Conservation (phyloP, 30 jellyfish, hydroid and myxozoan species). For the Aurelia sp. region DNA sequence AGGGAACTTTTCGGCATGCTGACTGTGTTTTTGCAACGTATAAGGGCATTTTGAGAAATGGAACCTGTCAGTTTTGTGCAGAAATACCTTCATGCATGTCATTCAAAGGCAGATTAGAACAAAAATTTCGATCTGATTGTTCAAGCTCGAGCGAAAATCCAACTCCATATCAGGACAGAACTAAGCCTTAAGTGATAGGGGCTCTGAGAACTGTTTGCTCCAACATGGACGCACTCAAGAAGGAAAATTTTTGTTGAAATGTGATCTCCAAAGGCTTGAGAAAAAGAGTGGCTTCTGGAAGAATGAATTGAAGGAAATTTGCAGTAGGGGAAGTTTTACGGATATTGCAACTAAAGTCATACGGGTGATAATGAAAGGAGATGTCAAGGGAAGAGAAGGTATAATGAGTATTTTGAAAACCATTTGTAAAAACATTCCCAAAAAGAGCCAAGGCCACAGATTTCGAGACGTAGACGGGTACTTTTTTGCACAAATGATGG, state of each 20-base stretch:
- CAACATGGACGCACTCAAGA: not conserved
- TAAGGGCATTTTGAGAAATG: not conserved
- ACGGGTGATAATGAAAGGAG: not conserved
- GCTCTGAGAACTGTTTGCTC: not conserved
- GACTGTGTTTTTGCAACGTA: slow-evolving; percentile 20
- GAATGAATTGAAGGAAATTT: slow-evolving; percentile 19
- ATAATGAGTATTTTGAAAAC: slow-evolving; percentile 13
- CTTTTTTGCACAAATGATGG: slow-evolving; percentile 37
- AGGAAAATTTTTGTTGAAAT: slow-evolving; percentile 6
- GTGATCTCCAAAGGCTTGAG: slow-evolving; percentile 18
- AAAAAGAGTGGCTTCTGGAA: not conserved
- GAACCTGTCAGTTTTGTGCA: slow-evolving; percentile 24
- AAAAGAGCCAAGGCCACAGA: slow-evolving; percentile 22
- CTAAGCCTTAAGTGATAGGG: slow-evolving; percentile 4
- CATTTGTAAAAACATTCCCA: not conserved
- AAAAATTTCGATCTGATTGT: slow-evolving; percentile 10
- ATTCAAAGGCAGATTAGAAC: slow-evolving; percentile 27
- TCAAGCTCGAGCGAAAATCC: not conserved
- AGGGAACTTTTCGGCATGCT: slow-evolving; percentile 20
- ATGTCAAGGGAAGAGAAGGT: slow-evolving; percentile 31
- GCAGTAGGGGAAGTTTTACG: slow-evolving; percentile 33
- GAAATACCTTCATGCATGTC: slow-evolving; percentile 2
- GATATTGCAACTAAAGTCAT: slow-evolving; percentile 21
- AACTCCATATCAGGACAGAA: slow-evolving; percentile 15
- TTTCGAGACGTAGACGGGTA: slow-evolving; percentile 32